Evolutionary conservation across 2,888 invertebrate species (phyloP).

Genomic region (Cerceris rybyensis): DNA sequence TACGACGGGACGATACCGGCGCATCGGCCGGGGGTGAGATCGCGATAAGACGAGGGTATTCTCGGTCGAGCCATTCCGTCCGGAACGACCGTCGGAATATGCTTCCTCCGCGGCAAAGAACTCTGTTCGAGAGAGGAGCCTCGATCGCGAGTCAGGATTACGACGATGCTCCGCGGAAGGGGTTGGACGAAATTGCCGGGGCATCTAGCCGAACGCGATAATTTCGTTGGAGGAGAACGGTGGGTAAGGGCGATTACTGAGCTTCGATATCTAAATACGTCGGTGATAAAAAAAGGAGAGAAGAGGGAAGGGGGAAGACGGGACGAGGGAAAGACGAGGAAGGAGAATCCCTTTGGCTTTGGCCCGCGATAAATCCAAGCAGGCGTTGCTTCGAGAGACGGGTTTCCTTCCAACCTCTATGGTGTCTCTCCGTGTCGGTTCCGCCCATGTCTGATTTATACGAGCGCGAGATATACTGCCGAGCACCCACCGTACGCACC

Average conservation of each 20-base stretch:
- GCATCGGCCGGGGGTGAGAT: too few relatives aligned
- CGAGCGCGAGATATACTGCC: conserved; percentile 65
- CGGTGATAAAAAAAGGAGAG: conserved; percentile 10
- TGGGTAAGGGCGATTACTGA: conserved; percentile 46
- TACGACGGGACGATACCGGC: too few relatives aligned
- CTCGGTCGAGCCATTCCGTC: too few relatives aligned
- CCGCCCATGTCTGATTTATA: conserved; percentile 79
- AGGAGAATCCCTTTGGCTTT: conserved; percentile 57
- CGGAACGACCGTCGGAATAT: too few relatives aligned
- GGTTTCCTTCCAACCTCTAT: conserved; percentile 77
- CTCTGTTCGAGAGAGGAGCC: too few relatives aligned
- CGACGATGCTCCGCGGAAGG: too few relatives aligned
- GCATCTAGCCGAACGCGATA: background rate
- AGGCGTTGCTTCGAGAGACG: conserved; percentile 75
- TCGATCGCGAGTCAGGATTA: too few relatives aligned
- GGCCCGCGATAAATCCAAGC: conserved; percentile 74
- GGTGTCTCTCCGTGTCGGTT: conserved; percentile 78
- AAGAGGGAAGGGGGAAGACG: background rate
- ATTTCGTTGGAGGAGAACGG: conserved; percentile 26
- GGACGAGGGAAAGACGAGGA: conserved; percentile 28
- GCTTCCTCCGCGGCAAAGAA: too few relatives aligned
- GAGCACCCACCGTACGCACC: conserved; percentile 65
- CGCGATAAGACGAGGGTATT: too few relatives aligned
- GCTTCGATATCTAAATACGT: conserved; percentile 57
- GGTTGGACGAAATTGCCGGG: conserved; percentile 26